Evolutionary conservation across 2,797 vertebrate species (phyloP).

Genomic region (Neosilurus mollespiculum): DNA sequence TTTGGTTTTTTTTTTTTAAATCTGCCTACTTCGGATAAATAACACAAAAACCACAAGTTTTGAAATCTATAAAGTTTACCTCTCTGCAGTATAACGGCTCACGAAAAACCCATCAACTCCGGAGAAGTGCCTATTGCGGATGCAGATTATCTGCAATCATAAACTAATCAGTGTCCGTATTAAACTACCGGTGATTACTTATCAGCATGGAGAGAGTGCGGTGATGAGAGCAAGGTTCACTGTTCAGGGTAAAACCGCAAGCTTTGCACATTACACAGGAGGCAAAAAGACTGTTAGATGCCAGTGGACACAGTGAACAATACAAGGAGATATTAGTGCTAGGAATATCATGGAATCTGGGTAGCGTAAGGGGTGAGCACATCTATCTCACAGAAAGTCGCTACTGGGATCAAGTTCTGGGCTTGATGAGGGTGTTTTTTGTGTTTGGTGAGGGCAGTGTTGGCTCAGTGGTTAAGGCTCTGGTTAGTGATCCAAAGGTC

Average conservation of each 20-base stretch:
- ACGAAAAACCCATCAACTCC: neutral
- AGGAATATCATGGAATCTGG: neutral
- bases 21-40: neutral
- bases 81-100: neutral
- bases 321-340: neutral
- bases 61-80: neutral
- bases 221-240: constrained; percentile 26
- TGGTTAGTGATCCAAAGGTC: no score
- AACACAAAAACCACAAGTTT: neutral
- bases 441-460: no score
- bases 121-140: neutral
- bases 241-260: constrained; percentile 6
- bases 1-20: neutral
- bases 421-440: no score
- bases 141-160: neutral
- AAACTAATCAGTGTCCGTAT: neutral
- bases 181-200: neutral
- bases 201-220: neutral
- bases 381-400: no score
- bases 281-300: neutral
- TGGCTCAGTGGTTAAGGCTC: no score
- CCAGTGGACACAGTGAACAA: neutral
- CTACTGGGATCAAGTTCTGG: no score
- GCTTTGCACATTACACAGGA: neutral
- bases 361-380: no score